phyloP scores from a whole-genome alignment of 2,888 invertebrate species.

The Andrena flavipes region DNA sequence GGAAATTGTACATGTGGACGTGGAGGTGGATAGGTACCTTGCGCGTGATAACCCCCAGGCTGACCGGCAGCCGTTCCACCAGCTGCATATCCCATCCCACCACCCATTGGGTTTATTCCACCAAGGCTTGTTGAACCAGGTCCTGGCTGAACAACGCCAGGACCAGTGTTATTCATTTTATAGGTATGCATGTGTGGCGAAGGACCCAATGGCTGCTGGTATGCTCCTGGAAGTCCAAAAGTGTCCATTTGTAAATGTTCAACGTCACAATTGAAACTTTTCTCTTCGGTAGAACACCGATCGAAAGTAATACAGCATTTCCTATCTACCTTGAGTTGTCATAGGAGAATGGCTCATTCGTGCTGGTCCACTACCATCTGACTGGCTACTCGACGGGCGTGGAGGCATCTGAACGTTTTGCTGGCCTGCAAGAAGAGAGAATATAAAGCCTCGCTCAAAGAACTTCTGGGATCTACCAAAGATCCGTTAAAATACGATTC shows the following conservation, averaged over 20 bases:
- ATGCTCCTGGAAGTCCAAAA: constrained; percentile 85
- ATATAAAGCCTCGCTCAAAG: neutral
- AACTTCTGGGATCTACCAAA: neutral
- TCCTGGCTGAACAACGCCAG: constrained; percentile 86
- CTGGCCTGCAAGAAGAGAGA: constrained; percentile 87
- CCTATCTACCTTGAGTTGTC: constrained; percentile 86
- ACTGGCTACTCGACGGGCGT: constrained; percentile 93
- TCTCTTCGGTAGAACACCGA: neutral
- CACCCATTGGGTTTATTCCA: constrained; percentile 81
- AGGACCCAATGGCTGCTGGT: constrained; percentile 87
- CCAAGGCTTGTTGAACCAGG: constrained; percentile 82
- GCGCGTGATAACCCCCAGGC: constrained; percentile 84
- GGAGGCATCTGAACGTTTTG: constrained; percentile 98
- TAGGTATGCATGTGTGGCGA: constrained; percentile 88
- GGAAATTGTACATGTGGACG: constrained; percentile 85
- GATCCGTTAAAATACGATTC: neutral
- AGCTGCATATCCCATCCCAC: constrained; percentile 81
- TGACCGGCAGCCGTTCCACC: constrained; percentile 85
- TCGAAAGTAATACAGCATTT: neutral
- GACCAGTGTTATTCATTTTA: constrained; percentile 86
- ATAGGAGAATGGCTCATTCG: constrained; percentile 90
- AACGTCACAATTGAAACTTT: no score
- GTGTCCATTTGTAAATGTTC: neutral
- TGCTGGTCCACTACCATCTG: constrained; percentile 87
- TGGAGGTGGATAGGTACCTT: constrained; percentile 84